Percentiles rank a stretch among this genome's conserved stretches.
Conservation (phyloP, 2,113 vertebrate species). For the Sceloporus tristichus region DNA sequence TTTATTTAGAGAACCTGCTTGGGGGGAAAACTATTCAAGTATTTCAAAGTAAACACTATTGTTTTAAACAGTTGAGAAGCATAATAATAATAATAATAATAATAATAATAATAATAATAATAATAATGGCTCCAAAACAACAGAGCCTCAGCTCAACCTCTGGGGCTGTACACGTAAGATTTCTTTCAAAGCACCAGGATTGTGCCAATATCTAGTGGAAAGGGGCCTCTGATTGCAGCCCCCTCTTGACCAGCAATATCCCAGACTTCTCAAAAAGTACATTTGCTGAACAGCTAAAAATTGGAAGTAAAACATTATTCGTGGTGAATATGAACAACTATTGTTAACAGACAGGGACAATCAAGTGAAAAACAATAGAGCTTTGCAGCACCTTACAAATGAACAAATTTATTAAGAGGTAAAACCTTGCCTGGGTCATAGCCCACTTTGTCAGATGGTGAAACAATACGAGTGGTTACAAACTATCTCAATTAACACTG, state of each 20-base stretch:
- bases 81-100: neutral
- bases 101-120: neutral
- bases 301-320: slow-evolving; percentile 16
- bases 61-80: slow-evolving; percentile 24
- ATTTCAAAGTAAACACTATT: neutral
- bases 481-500: slow-evolving; percentile 49
- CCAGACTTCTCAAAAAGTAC: neutral
- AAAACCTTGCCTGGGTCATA: neutral
- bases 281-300: slow-evolving; percentile 51
- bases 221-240: neutral
- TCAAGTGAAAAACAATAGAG: slow-evolving; percentile 14
- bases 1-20: neutral
- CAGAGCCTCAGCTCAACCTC: neutral
- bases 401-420: neutral
- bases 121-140: neutral
- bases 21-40: neutral
- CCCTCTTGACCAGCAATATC: neutral
- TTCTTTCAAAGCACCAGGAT: neutral
- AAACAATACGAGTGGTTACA: neutral
- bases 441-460: neutral
- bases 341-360: slow-evolving; percentile 37
- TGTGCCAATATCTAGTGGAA: neutral
- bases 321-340: slow-evolving; percentile 40
- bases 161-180: neutral
- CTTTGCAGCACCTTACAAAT: neutral